Percentiles rank a stretch among this genome's conserved stretches.
These are phyloP conservation scores for Palythoa grandis DNA, from an alignment of 92 coral and sea anemone genomes.

Conservation along the genomic window DNA sequence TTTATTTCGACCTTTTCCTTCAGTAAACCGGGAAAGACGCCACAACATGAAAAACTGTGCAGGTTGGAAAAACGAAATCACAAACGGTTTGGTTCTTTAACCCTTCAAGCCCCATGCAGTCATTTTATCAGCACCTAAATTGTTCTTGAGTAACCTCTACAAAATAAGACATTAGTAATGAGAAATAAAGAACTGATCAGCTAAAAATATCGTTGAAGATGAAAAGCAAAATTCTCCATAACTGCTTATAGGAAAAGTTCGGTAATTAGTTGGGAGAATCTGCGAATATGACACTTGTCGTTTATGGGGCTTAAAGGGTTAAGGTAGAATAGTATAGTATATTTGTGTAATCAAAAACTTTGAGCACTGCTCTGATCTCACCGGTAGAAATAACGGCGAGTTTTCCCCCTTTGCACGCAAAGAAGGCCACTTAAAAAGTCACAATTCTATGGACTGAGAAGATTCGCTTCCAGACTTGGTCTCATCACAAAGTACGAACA, in stretches of 20 bases:
- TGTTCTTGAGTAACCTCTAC: too few relatives aligned
- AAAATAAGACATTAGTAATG: too few relatives aligned
- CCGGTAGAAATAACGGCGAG: conserved; percentile 4
- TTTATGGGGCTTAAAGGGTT: neutral
- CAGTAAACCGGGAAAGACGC: too few relatives aligned
- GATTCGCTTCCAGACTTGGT: neutral
- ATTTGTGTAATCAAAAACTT: neutral
- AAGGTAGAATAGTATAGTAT: neutral
- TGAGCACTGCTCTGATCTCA: conserved; percentile 15
- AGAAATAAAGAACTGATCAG: too few relatives aligned
- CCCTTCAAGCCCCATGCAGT: too few relatives aligned
- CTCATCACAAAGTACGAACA: neutral
- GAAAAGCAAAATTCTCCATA: too few relatives aligned
- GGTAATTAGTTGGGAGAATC: too few relatives aligned
- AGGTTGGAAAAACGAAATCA: neutral
- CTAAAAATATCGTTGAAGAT: too few relatives aligned
- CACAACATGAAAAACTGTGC: conserved; percentile 1
- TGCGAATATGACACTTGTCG: too few relatives aligned
- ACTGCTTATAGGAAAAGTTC: too few relatives aligned
- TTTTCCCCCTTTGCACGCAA: conserved; percentile 15
- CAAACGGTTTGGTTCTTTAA: neutral
- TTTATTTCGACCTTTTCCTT: neutral
- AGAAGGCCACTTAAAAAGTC: conserved; percentile 3
- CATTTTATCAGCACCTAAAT: too few relatives aligned
- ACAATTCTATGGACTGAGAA: neutral